Base-by-base conservation (phyloP, 2,797 vertebrate species). In the Trachops cirrhosus region DNA sequence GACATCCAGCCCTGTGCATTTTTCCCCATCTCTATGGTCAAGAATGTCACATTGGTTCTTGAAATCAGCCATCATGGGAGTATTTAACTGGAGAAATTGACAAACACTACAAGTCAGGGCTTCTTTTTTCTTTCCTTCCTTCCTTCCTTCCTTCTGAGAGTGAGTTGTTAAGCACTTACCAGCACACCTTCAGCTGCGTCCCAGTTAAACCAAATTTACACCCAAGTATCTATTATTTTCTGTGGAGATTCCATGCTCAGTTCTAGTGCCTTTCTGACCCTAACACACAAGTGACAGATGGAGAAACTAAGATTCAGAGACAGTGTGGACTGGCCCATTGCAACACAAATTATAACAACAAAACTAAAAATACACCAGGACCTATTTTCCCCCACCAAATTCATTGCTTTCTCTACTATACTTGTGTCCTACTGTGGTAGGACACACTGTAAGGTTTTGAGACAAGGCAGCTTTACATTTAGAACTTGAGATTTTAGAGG, bases 91-190 rank as follows among this genome's bases (percentile, higher is more conserved):
- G 37, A 90, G 62, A 29, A 80, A 71, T 3, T 5, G 24, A 67
- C 26, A 14, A n/a, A n/a, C 7, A 1, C 44, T 73, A 5, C 1
- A 14, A 6, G 21, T 59, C 0, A 4, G 64, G 26, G 3, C 21
- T n/a, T 24, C 48, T n/a, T 19, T 54, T 24, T 16, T 5, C 2
- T 5, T 1, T 2, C 22, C 6, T 16, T 16, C 44, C 8, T 21
- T 7, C 21, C 2, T 16, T n/a, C 48, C 5, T 26, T 12, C 14
- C 24, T 19, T 0, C 15, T 22, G 1, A 50, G 4, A 71, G 14
- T 12, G 32, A 12, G 2, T 39, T 67, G 22, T 19, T 29, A 5
- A n/a, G 11, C 19, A 39, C 11, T 11, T 39, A 3, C 39, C 46
- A 34, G 16, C 29, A 59, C 9, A 3, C 10, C 29, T 10, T 46